Base-by-base conservation (phyloP, 2,888 invertebrate genomes). In the Gymnoscelis rufifasciata region DNA sequence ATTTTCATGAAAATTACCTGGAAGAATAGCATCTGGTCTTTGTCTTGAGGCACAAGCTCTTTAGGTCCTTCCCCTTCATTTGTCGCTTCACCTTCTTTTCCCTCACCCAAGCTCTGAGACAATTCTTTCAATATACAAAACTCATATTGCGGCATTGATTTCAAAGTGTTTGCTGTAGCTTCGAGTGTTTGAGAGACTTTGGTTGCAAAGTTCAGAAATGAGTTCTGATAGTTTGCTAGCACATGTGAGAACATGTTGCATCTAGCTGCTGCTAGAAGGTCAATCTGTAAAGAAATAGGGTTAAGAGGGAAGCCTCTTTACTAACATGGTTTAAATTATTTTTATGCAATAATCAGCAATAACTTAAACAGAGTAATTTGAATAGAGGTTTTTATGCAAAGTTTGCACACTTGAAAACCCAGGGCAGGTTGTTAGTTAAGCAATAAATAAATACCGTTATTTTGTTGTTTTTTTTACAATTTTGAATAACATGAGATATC, bases 171-270 rank as follows among this genome's bases (percentile, higher is more conserved):
- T 26, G 90, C 89, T n/a, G 97, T 94, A 1, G 93, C 90, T 43
- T 90, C 89, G 68, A 96, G 90, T 2, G 97, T 96, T 71, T 94
- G 93, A 1, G 93, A 90, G 3, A 97, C 95, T 83, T 97, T 97
- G 41, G 93, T 92, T 56, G 96, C 94, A 84, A 97, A 98, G 57
- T 91, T 92, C 30, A 94, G 83, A 56, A 98, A 90, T 4, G 95
- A 93, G 59, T 92, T 93, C 82, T 98, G 97, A 70, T 99, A 99
- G 51, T 95, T 93, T 40, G 96, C 94, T 43, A 99, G 83, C 0
- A 96, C 97, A 80, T 98, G 98, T 0, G 98, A 98, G 78, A 98
- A 98, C 96, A 99, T 97, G 81, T 98, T 99, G 74, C 99, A 99
- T 53, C 99, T 91, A 13, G 98, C 98, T 24, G 99, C 99, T 3